Evolutionary conservation across 2,797 vertebrate species (phyloP).

Genomic region (Enteromius argenteus): DNA sequence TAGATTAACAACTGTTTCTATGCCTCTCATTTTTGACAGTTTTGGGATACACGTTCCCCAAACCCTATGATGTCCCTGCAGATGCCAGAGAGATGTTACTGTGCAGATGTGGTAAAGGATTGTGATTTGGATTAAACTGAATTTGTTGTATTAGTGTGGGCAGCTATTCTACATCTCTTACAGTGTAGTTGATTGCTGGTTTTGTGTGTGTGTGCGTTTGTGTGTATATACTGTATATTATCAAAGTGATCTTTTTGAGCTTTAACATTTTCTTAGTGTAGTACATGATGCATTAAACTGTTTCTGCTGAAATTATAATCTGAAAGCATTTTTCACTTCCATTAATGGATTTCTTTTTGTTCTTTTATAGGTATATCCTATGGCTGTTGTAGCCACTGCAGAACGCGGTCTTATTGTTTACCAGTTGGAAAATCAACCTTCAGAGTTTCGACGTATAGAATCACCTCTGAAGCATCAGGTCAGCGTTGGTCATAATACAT

Average conservation of each 20-base stretch:
- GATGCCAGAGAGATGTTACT: slow-evolving; percentile 95
- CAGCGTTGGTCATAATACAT: background rate
- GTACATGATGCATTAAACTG: background rate
- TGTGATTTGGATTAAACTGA: background rate
- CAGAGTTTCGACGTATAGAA: slow-evolving; percentile 96
- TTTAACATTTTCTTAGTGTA: background rate
- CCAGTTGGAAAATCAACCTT: slow-evolving; percentile 96
- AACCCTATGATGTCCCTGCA: slow-evolving; percentile 97
- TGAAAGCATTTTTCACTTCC: background rate
- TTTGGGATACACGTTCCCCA: slow-evolving; percentile 97
- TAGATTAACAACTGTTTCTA: background rate
- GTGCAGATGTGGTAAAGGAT: slow-evolving; percentile 92
- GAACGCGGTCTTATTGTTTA: slow-evolving; percentile 97
- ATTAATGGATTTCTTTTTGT: background rate
- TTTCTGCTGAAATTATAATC: background rate
- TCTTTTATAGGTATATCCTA: slow-evolving; percentile 88
- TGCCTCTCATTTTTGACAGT: slow-evolving; percentile 74
- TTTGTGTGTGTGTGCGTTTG: background rate
- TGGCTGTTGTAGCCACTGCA: slow-evolving; percentile 98
- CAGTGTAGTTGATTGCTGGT: background rate
- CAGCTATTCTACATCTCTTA: background rate
- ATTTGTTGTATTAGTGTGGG: background rate
- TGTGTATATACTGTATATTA: too few species aligned
- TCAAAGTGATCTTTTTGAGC: background rate
- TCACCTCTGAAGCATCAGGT: slow-evolving; percentile 99